phyloP scores from a whole-genome alignment of 2,888 invertebrate species.

The Patella depressa region DNA sequence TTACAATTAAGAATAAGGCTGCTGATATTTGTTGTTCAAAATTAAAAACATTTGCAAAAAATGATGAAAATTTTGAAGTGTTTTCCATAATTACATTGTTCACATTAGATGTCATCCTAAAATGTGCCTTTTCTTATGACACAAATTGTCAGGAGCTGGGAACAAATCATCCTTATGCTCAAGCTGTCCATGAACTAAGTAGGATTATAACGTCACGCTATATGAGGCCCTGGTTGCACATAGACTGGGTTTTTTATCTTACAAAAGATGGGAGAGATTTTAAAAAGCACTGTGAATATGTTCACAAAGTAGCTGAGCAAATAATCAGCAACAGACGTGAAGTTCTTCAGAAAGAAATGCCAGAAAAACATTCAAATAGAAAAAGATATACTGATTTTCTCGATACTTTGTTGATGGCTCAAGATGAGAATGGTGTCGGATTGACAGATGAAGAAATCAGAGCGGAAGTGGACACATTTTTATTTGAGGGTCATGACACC shows the following conservation, averaged over 20 bases:
- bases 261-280: conserved; percentile 45
- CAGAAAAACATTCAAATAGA: neutral
- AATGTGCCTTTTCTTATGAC: conserved; percentile 58
- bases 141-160: conserved; percentile 45
- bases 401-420: neutral
- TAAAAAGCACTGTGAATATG: conserved; percentile 46
- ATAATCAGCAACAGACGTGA: conserved; percentile 48
- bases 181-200: conserved; percentile 19
- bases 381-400: neutral
- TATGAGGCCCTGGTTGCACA: conserved; percentile 39
- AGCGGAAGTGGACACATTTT: conserved; percentile 18
- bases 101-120: conserved; percentile 53
- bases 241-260: conserved; percentile 45
- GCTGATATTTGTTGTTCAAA: conserved; percentile 39
- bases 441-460: neutral
- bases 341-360: conserved; percentile 37
- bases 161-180: conserved; percentile 32
- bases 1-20: conserved; percentile 40
- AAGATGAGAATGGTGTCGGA: neutral
- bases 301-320: conserved; percentile 49
- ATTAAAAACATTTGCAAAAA: conserved; percentile 30
- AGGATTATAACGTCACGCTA: conserved; percentile 38
- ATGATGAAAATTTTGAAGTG: conserved; percentile 44
- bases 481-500: conserved; percentile 59
- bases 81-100: conserved; percentile 40